Base-by-base conservation (phyloP, 1,140 invertebrate genomes). In the Apis florea region DNA sequence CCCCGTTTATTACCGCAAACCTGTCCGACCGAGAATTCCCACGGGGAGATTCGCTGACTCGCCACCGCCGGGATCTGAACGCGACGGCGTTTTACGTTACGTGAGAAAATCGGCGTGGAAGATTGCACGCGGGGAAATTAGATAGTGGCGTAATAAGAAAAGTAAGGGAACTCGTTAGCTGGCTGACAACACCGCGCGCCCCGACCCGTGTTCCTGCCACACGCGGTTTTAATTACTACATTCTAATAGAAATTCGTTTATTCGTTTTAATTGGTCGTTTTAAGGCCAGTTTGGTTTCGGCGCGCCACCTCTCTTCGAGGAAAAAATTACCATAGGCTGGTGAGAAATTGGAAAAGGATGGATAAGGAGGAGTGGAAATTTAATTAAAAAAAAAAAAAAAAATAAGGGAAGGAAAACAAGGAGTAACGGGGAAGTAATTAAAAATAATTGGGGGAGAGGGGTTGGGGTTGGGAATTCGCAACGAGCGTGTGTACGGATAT, bases 51-150 rank as follows among this genome's bases (percentile, higher is more conserved):
- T 75, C 61, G 26, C 63, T 67, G 79, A 59, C 61, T 54, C 51
- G 51, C 8, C 26, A 2, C 31, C 24, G 61, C 6, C 0, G 24
- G 6, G 68, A 71, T 79, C 56, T 8, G 40, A 80, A 72, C 40
- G 61, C 59, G 31, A 47, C 9, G 47, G 53, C n/a, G 53, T 67
- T 40, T 40, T 26, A 75, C 21, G 63, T 67, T 56, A 75, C 72
- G 63, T 68, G 70, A 75, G 72, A 75, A 67, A 80, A 75, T 58
- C 73, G 47, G 31, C 19, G 26, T 10, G 17, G 79, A 54, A 74
- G 61, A 81, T 75, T 47, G 69, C 54, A 67, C 72, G 63, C 61
- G 58, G 63, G 71, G 47, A 81, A 81, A 81, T 81, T 81, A 81
- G 79, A 81, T 75, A 68, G 63, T n/a, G 24, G 53, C 13, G 17